Evolutionary conservation across 1,140 invertebrate genomes (phyloP), one percentile per base, ranked within the genome.

Genomic region (Hormaphis cornu): DNA sequence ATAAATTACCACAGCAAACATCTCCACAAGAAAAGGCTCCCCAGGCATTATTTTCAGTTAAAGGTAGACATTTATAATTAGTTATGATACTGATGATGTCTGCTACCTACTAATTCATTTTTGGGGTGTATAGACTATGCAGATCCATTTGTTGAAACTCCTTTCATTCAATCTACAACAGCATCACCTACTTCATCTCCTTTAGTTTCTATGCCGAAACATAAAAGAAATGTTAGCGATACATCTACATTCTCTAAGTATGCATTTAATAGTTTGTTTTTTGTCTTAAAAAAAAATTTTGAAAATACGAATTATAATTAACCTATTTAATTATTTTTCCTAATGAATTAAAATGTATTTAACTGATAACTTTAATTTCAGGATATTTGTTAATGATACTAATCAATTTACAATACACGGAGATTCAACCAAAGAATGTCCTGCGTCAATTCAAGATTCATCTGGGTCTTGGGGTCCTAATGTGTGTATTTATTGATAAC

Each of bases 161-260:
- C 53, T 46, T 44, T 70, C 18, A 46, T 20, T 37, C 61, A 66
- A 20, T 50, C 61, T 46, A 48, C 28, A 22, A 66, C 42, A 33
- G 40, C 16, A 75, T 76, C 61, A 75, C 76, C 70, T 76, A 76
- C 74, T 73, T 79, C 54, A 73, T 80, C 70, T 1, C 70, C 70
- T 20, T 71, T 61, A 42, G n/a, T 50, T 44, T 53, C 33, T 42
- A 37, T 61, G 16, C 30, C 61, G 12, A 59, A 52, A 42, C 90
- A 92, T 77, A 78, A 89, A 42, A 82, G 90, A 46, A 93, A 93
- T 77, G 87, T 90, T 75, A 91, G 89, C 77, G 91, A 93, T 76
- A 92, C 90, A 1, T 90, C 89, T 54, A 89, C 89, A 73, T 89
- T 91, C 75, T 90, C 89, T 75, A 90, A 89, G 88, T 90, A 81